A percentile compares a stretch with the other conserved stretches of the same genome.
Conservation (phyloP, 2,888 invertebrate species). For the Vesta saturnalis region DNA sequence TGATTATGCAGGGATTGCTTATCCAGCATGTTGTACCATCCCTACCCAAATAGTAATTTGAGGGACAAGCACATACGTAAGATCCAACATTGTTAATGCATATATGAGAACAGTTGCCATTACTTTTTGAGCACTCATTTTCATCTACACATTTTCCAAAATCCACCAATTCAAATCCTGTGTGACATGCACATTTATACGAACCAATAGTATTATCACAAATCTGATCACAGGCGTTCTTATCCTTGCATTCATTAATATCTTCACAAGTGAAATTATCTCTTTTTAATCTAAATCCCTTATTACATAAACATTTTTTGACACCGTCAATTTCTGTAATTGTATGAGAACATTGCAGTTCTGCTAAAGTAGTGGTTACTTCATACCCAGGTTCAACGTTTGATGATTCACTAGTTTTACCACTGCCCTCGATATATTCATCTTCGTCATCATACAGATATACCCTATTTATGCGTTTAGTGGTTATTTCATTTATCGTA, state of each 20-base stretch:
- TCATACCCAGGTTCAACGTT: background rate
- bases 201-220: slow-evolving; percentile 65
- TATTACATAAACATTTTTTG: slow-evolving; percentile 60
- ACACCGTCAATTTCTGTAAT: slow-evolving; percentile 52
- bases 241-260: slow-evolving; percentile 57
- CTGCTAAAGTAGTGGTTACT: slow-evolving; percentile 54
- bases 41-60: slow-evolving; percentile 57
- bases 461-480: background rate
- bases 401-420: background rate
- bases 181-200: slow-evolving; percentile 69
- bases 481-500: background rate
- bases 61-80: slow-evolving; percentile 57
- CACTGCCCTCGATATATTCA: slow-evolving; percentile 57
- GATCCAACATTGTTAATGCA: slow-evolving; percentile 66
- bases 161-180: slow-evolving; percentile 64
- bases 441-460: slow-evolving; percentile 40
- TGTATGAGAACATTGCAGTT: slow-evolving; percentile 56
- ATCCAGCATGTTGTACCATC: slow-evolving; percentile 54
- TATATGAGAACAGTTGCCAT: slow-evolving; percentile 65
- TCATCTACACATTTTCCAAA: slow-evolving; percentile 62
- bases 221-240: slow-evolving; percentile 60
- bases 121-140: slow-evolving; percentile 55
- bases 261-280: slow-evolving; percentile 60
- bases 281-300: slow-evolving; percentile 57
- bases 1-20: slow-evolving; percentile 60